Base-by-base conservation (phyloP, 2,888 invertebrate species). In the Lepidocyrtinus sp. region DNA sequence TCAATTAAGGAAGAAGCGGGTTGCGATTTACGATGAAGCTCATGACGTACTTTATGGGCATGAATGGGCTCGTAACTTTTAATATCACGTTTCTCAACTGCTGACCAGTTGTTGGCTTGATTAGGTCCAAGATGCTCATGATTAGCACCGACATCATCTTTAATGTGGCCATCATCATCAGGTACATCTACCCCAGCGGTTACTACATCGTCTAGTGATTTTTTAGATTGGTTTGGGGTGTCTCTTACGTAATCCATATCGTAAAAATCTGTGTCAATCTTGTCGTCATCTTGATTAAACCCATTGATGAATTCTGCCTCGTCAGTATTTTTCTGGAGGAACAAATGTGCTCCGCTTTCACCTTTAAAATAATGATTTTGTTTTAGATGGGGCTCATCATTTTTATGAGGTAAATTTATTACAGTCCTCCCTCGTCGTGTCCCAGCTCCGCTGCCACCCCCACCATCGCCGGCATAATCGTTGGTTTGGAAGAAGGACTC, bases 11-110 rank as follows among this genome's bases (percentile, higher is more conserved):
- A 12, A 24, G 68, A 67, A 21, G 68, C 61, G 62, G 78, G 25
- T 61, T 78, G 78, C 78, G 73, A 78, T 78, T 78, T 78, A 68
- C 78, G 78, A 73, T 78, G 78, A 78, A 78, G 78, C 78, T 78
- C 78, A 46, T 78, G 78, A 19, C 78, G 78, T 73, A 78, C 73
- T 78, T 78, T 78, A 73, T 78, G 78, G 73, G 73, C 50, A 63
- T 78, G 78, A 65, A 17, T 46, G 61, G 78, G 71, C 63, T 72
- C 73, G 36, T 72, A 63, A 26, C 50, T 50, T 62, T 73, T 67
- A 63, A 73, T 77, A 67, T 77, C 77, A 77, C 77, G 77, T 65
- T 65, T 73, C 36, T 50, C 71, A 65, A 76, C 12, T 3, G 27
- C 22, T 25, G 61, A 19, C 55, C 59, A 27, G 9, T 17, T 24